phyloP scores from a whole-genome alignment of 2,113 vertebrate genomes.

The Amblyornis subalaris region DNA sequence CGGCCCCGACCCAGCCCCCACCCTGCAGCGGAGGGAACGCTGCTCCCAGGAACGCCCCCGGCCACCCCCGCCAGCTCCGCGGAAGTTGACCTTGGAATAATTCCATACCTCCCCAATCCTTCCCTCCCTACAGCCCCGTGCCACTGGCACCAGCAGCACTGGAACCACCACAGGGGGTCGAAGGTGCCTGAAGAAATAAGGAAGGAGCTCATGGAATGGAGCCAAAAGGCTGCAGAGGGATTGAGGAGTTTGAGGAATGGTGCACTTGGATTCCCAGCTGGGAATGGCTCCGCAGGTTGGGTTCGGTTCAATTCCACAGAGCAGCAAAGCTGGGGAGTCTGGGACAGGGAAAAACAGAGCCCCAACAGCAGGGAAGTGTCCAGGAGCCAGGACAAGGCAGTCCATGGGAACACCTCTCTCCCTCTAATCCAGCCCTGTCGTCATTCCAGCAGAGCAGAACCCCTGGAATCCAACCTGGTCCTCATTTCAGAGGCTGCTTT shows the following conservation, averaged over 20 bases:
- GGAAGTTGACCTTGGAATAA: not conserved
- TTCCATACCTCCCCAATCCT: not conserved
- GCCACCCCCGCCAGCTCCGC: accelerated
- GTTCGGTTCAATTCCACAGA: accelerated
- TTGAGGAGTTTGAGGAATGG: accelerated
- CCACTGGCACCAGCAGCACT: accelerated
- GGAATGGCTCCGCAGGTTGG: not conserved
- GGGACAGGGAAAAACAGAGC: not conserved
- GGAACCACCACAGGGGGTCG: not conserved
- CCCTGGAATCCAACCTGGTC: not conserved
- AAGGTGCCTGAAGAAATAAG: not conserved
- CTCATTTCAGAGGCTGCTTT: not conserved
- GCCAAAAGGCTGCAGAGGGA: not conserved
- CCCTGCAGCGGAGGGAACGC: not conserved
- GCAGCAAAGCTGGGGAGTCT: not conserved
- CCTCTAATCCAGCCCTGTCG: accelerated
- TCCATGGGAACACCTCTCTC: not conserved
- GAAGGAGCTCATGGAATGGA: not conserved
- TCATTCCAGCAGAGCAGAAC: not conserved
- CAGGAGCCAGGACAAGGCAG: accelerated
- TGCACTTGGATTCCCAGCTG: not conserved
- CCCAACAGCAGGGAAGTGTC: not conserved
- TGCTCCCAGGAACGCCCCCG: not conserved
- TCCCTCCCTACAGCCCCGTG: accelerated
- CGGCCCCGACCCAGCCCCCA: not conserved